Evolutionary conservation across 1,140 invertebrate species (phyloP).

Genomic region (Cydia splendana): DNA sequence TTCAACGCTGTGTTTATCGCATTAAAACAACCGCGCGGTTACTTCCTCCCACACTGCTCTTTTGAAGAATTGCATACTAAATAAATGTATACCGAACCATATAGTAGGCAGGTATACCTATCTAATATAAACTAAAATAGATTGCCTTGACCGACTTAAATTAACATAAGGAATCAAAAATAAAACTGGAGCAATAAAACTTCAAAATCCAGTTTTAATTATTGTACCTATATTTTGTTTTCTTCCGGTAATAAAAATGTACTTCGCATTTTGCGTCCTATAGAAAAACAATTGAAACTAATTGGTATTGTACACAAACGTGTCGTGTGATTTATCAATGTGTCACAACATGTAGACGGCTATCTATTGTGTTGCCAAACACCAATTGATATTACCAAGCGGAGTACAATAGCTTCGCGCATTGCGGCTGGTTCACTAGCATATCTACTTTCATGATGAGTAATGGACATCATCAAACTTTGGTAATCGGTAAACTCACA

Average conservation of each 20-base stretch:
- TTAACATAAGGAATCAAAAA: background rate
- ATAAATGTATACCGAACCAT: no score
- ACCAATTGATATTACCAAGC: slow-evolving; percentile 9
- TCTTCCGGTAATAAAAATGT: slow-evolving; percentile 15
- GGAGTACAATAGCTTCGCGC: slow-evolving; percentile 5
- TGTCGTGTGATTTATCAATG: slow-evolving; percentile 19
- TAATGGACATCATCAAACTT: background rate
- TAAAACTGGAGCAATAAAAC: slow-evolving; percentile 7
- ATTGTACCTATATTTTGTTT: background rate
- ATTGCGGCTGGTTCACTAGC: background rate
- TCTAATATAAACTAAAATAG: background rate
- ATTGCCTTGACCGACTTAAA: slow-evolving; percentile 22
- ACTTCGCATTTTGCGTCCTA: background rate
- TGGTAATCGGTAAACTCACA: no score
- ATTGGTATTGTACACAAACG: slow-evolving; percentile 20
- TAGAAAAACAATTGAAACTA: background rate
- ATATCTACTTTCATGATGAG: background rate
- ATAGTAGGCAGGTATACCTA: no score
- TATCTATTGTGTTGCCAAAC: slow-evolving; percentile 24
- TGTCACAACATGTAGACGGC: slow-evolving; percentile 25
- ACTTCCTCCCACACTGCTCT: background rate
- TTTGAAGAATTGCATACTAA: background rate
- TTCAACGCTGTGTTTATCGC: no score
- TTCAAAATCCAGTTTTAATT: background rate
- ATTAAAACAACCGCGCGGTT: background rate